Evolutionary conservation across 2,888 invertebrate genomes (phyloP).

Genomic region (Abrostola tripartita): DNA sequence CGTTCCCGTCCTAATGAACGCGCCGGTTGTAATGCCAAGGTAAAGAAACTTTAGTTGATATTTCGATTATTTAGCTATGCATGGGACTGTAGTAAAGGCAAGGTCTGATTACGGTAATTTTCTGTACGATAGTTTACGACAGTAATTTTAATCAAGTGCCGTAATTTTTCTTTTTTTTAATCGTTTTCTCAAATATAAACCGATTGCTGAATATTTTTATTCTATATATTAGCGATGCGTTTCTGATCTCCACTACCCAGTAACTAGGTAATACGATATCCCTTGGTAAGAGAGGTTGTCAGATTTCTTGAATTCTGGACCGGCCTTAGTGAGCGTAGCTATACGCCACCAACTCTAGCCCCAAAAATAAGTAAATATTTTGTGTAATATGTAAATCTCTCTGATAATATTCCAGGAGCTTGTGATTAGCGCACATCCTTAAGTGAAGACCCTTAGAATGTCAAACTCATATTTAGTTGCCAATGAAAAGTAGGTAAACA

Average conservation of each 20-base stretch:
- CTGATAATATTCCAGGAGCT: background rate
- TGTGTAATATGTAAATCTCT: no score
- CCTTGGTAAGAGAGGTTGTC: no score
- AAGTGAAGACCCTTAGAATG: slow-evolving; percentile 18
- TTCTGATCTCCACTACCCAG: no score
- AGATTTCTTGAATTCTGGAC: no score
- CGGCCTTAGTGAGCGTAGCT: no score
- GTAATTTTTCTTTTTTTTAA: no score
- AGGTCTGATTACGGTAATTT: slow-evolving; percentile 14
- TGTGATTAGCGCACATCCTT: background rate
- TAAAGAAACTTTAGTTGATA: slow-evolving; percentile 53
- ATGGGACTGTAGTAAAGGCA: slow-evolving; percentile 29
- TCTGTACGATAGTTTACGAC: background rate
- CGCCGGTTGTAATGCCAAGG: slow-evolving; percentile 59
- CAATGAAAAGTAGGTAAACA: slow-evolving; percentile 13
- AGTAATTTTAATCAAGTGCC: background rate
- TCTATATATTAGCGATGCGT: no score
- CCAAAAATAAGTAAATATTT: no score
- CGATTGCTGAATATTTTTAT: no score
- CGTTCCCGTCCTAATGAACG: slow-evolving; percentile 50
- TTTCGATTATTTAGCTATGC: slow-evolving; percentile 56
- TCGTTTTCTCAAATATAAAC: no score
- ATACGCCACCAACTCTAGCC: no score
- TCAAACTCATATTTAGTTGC: slow-evolving; percentile 23
- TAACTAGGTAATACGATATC: no score